Evolutionary conservation across 2,113 vertebrate species (phyloP), one percentile per base, ranked within the genome.

Genomic region (Ailurus styani): DNA sequence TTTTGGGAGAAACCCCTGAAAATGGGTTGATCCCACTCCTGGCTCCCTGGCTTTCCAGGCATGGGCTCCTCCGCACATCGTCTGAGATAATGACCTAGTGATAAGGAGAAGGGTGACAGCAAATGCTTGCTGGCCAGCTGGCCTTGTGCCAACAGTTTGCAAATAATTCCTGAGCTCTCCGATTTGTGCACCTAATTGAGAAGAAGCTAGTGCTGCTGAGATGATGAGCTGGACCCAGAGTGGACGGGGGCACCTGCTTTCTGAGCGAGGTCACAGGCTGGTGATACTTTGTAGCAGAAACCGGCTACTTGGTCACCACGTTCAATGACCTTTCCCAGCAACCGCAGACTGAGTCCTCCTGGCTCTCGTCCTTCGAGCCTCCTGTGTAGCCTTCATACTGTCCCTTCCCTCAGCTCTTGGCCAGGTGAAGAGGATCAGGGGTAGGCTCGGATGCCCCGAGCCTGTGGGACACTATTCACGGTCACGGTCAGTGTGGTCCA

Each of bases 231-330:
- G 2, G 79, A 14, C 5, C 0, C 1, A 14, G 34, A 50, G 23
- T 5, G 0, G 0, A 14, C 70, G 0, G 10, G 45, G 3, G 34
- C 0, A 0, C 42, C 7, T 20, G 6, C 4, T 10, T 31, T 21
- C 75, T 47, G 7, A 75, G 72, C 14, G 7, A 75, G 42, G 42
- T 47, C 14, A 47, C 42, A 47, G 42, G 70, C 10, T 27, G 23
- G 40, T 27, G 40, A 66, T 66, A 4, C 18, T 66, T 2, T 6
- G 14, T n/a, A 45, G 31, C 4, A 25, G n/a, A 40, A 17, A 23
- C 37, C 3, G 60, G 37, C 10, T 18, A 1, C 20, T 57, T 66
- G 92, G 23, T 14, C 12, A 2, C 14, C 31, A 23, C 11, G 23
- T 13, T 11, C 54, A 25, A 0, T 23, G 31, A 25, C 8, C 3